Evolutionary conservation across 2,888 invertebrate genomes (phyloP).

Genomic region (Cephalotes varians): DNA sequence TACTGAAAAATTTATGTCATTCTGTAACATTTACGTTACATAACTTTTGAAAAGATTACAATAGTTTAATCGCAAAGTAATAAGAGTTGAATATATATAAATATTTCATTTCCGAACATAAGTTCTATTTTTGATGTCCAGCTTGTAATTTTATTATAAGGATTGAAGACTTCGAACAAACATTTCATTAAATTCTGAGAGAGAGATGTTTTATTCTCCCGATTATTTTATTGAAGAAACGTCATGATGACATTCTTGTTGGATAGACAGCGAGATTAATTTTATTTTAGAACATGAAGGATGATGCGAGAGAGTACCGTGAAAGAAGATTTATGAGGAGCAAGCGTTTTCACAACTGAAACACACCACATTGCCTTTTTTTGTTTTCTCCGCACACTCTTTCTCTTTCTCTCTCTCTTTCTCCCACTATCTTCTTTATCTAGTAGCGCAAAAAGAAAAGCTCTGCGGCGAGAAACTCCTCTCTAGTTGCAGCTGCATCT

Average conservation of each 20-base stretch:
- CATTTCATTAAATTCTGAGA: constrained; percentile 3
- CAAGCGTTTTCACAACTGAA: constrained; percentile 68
- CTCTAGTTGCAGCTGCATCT: constrained; percentile 49
- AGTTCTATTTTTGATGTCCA: background rate
- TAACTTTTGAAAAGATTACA: constrained; percentile 13
- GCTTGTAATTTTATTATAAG: background rate
- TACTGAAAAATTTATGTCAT: constrained; percentile 4
- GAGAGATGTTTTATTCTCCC: constrained; percentile 12
- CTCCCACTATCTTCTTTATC: constrained; percentile 43
- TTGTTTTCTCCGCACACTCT: constrained; percentile 17
- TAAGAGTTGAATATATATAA: background rate
- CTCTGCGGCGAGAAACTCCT: constrained; percentile 50
- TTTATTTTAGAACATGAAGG: constrained; percentile 52
- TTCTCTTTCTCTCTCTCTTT: background rate
- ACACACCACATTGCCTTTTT: constrained; percentile 45
- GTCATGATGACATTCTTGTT: constrained; percentile 37
- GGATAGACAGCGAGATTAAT: constrained; percentile 53
- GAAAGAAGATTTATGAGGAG: constrained; percentile 55
- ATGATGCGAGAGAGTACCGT: constrained; percentile 37
- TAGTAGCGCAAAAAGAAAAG: constrained; percentile 37
- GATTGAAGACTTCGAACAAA: background rate
- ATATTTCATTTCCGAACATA: background rate
- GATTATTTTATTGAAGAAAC: constrained; percentile 46
- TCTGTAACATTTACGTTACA: background rate
- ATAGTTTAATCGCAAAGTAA: background rate